phyloP scores from a whole-genome alignment of 1,140 invertebrate species.

The Tetragonula clypearis region DNA sequence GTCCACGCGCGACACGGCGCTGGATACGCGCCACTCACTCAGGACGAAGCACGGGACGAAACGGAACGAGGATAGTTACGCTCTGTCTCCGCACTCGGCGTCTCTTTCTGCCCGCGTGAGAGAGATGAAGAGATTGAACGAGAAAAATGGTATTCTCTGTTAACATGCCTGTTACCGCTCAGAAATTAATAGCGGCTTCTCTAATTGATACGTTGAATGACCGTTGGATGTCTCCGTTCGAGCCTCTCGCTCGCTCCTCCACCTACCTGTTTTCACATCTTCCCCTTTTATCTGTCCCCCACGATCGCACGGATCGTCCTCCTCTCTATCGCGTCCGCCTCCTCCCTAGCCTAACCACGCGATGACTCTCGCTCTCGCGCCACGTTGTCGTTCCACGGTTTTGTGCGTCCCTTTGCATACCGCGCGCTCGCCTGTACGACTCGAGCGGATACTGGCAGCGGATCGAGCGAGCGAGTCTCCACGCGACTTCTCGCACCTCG shows the following conservation, averaged over 20 bases:
- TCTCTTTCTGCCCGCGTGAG: slow-evolving; percentile 19
- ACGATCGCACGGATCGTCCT: slow-evolving; percentile 32
- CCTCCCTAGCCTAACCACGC: not conserved
- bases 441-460: not conserved
- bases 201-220: slow-evolving; percentile 76
- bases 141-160: slow-evolving; percentile 71
- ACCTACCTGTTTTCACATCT: slow-evolving; percentile 40
- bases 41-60: not conserved
- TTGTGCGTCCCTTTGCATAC: slow-evolving; percentile 63
- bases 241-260: slow-evolving; percentile 39
- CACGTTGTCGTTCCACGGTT: slow-evolving; percentile 22
- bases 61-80: not conserved
- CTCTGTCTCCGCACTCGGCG: not conserved
- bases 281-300: slow-evolving; percentile 39
- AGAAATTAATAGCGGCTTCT: slow-evolving; percentile 73
- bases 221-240: slow-evolving; percentile 52
- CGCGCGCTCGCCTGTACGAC: slow-evolving; percentile 44
- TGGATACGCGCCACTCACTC: not conserved
- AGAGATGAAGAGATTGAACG: slow-evolving; percentile 57
- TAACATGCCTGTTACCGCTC: slow-evolving; percentile 69
- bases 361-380: slow-evolving; percentile 37
- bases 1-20: not conserved
- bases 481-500: slow-evolving; percentile 5
- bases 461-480: not conserved
- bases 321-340: slow-evolving; percentile 32